phyloP scores from a whole-genome alignment of 2,797 vertebrate species.

The Takifugu ocellatus region DNA sequence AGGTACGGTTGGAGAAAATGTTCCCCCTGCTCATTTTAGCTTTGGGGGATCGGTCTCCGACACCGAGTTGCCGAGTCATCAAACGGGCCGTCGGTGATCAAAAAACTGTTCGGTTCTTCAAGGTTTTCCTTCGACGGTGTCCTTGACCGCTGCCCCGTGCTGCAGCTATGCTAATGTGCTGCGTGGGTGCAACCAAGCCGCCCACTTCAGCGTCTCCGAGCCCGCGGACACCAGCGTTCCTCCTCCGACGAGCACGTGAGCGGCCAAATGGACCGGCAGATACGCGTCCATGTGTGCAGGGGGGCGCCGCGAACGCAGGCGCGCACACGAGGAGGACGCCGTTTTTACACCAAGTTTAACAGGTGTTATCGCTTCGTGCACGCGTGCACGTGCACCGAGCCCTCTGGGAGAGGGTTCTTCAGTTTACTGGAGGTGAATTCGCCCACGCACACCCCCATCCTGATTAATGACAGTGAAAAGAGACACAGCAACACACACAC shows the following conservation, averaged over 20 bases:
- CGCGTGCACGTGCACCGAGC: conserved; percentile 14
- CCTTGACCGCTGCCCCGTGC: conserved; percentile 51
- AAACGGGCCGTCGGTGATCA: too few species aligned
- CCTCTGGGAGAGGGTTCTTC: conserved; percentile 60
- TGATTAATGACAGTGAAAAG: conserved; percentile 72
- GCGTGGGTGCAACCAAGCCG: conserved; percentile 45
- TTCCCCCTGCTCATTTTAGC: too few species aligned
- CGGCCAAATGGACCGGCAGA: conserved; percentile 6
- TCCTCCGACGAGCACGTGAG: conserved; percentile 7
- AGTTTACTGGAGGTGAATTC: conserved; percentile 67
- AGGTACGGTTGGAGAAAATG: too few species aligned
- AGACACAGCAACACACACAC: conserved; percentile 5
- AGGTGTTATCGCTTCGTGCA: background rate
- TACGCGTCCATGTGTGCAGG: background rate
- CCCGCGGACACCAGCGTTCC: conserved; percentile 40
- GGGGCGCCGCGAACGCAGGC: background rate
- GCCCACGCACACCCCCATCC: conserved; percentile 67
- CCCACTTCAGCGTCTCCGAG: conserved; percentile 43
- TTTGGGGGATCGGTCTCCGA: too few species aligned
- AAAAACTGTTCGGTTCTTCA: conserved; percentile 1
- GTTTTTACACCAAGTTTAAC: background rate
- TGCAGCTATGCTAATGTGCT: conserved; percentile 41
- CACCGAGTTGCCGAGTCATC: too few species aligned
- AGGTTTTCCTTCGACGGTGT: conserved; percentile 22
- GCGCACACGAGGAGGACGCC: background rate